These are phyloP conservation scores for Nematopogon swammerdamellus DNA, from an alignment of 2,888 invertebrate species.

Conservation along the genomic window DNA sequence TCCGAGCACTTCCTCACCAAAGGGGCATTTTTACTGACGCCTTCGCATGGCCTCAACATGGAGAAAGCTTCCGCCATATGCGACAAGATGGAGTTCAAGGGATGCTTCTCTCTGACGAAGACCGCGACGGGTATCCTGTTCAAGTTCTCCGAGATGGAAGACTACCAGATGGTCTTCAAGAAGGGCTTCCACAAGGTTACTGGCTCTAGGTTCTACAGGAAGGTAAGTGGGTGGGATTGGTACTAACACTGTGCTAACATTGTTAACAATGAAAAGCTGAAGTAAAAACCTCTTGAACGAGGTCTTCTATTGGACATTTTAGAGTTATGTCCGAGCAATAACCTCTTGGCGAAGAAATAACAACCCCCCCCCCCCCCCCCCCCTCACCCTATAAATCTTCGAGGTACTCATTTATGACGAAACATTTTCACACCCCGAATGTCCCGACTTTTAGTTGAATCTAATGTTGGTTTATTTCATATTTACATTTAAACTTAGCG, in stretches of 20 bases:
- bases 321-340: too few relatives aligned
- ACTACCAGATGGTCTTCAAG: constrained; percentile 81
- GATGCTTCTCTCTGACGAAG: constrained; percentile 82
- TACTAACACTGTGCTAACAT: background rate
- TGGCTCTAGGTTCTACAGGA: constrained; percentile 81
- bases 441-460: too few relatives aligned
- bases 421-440: too few relatives aligned
- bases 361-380: too few relatives aligned
- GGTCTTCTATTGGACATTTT: too few relatives aligned
- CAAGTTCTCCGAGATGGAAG: constrained; percentile 84
- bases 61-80: constrained; percentile 83
- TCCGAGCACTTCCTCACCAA: constrained; percentile 75
- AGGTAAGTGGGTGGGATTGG: constrained; percentile 53
- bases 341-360: too few relatives aligned
- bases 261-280: background rate
- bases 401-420: too few relatives aligned
- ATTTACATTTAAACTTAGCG: too few relatives aligned
- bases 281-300: too few relatives aligned
- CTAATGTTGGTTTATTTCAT: too few relatives aligned
- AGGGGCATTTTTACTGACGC: constrained; percentile 80
- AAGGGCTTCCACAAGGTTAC: constrained; percentile 87
- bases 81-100: constrained; percentile 86
- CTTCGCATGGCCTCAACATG: constrained; percentile 81
- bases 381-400: too few relatives aligned
- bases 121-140: constrained; percentile 86